Conservation (phyloP, 1,140 invertebrate species). For the Calliopsis andreniformis region DNA sequence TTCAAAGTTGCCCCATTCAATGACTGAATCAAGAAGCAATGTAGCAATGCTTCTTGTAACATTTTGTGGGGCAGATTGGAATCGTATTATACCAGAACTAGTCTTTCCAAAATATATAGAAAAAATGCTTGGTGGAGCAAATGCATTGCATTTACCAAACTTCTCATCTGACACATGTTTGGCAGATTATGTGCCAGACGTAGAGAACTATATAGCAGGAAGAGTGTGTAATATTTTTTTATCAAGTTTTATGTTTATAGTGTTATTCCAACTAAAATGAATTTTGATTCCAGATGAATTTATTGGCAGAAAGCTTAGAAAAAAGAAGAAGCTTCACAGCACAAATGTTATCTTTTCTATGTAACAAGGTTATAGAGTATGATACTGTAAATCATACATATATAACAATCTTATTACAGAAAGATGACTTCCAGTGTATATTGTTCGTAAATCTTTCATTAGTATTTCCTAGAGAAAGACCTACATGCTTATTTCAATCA, state of each 20-base stretch:
- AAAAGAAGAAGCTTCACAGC: conserved; percentile 61
- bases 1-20: conserved; percentile 64
- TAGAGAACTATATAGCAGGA: conserved; percentile 81
- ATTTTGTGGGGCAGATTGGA: conserved; percentile 70
- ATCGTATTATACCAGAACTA: conserved; percentile 64
- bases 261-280: not conserved
- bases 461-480: conserved; percentile 68
- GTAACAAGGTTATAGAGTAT: conserved; percentile 69
- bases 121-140: conserved; percentile 61
- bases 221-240: conserved; percentile 74
- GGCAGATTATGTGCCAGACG: conserved; percentile 83
- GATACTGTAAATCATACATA: conserved; percentile 63
- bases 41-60: conserved; percentile 69
- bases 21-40: conserved; percentile 50
- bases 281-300: conserved; percentile 65
- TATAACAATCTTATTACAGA: conserved; percentile 57
- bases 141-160: conserved; percentile 64
- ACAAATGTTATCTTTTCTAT: conserved; percentile 36
- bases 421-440: conserved; percentile 62
- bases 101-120: conserved; percentile 74
- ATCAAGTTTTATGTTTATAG: conserved; percentile 1
- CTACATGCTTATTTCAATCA: conserved; percentile 65
- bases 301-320: conserved; percentile 37
- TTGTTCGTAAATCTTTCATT: conserved; percentile 63
- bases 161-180: conserved; percentile 77